Conservation (phyloP, 2,888 invertebrate genomes). For the Antheraea yamamai region DNA sequence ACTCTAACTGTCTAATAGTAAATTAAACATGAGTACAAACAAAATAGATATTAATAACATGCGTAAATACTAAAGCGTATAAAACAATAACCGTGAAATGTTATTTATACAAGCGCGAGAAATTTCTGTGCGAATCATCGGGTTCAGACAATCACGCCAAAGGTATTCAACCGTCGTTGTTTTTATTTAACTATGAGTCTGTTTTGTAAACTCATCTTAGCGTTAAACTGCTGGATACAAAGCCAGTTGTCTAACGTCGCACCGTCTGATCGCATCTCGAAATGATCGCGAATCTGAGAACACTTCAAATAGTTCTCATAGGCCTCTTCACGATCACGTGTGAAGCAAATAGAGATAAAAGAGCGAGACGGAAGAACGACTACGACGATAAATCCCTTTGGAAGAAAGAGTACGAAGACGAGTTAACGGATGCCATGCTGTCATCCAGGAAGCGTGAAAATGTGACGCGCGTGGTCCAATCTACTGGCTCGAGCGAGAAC, state of each 20-base stretch:
- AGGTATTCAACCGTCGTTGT: constrained; percentile 46
- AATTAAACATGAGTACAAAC: background rate
- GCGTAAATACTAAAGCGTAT: background rate
- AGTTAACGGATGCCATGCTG: constrained; percentile 66
- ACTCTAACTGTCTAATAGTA: background rate
- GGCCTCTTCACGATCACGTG: constrained; percentile 42
- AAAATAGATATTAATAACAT: background rate
- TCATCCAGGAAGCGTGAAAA: constrained; percentile 52
- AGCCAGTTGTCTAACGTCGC: constrained; percentile 47
- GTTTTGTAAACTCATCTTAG: constrained; percentile 53
- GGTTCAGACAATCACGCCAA: constrained; percentile 36
- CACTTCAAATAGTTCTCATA: constrained; percentile 41
- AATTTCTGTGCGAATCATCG: constrained; percentile 47
- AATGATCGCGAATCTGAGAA: constrained; percentile 46
- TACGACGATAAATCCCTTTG: constrained; percentile 58
- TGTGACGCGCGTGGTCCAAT: constrained; percentile 51
- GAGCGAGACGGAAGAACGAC: constrained; percentile 49
- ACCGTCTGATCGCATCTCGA: constrained; percentile 46
- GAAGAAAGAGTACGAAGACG: constrained; percentile 73
- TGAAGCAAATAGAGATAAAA: constrained; percentile 41
- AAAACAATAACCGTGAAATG: constrained; percentile 34
- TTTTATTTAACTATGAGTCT: constrained; percentile 50
- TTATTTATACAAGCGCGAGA: constrained; percentile 45
- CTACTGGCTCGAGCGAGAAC: constrained; percentile 47
- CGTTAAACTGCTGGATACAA: constrained; percentile 13